A percentile compares a stretch with the other conserved stretches of the same genome.
Evolutionary conservation across 2,113 vertebrate genomes (phyloP).

Genomic region (Zapus hudsonius): DNA sequence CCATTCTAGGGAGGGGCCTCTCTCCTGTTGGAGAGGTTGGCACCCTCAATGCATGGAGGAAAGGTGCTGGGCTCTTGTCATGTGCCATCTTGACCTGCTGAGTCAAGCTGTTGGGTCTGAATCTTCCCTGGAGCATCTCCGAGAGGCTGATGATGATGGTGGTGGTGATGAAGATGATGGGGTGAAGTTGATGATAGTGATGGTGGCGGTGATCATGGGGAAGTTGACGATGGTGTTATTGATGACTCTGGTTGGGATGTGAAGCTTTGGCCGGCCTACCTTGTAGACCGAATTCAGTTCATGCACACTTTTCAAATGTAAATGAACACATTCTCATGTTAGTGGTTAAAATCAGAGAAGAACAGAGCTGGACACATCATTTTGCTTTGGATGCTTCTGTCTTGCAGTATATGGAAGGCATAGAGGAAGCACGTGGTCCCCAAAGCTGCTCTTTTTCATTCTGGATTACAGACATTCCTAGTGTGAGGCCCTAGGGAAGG

Average conservation of each 20-base stretch:
- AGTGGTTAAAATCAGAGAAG: constrained; percentile 1
- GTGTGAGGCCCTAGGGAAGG: not conserved
- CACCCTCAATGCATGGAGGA: not conserved
- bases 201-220: not conserved
- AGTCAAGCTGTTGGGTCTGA: fast-evolving
- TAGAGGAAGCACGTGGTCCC: not conserved
- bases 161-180: fast-evolving
- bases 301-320: not conserved
- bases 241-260: too few relatives aligned
- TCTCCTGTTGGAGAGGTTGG: not conserved
- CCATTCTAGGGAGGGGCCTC: not conserved
- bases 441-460: not conserved
- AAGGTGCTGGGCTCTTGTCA: not conserved
- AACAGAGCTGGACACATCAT: not conserved
- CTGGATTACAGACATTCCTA: not conserved
- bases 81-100: not conserved
- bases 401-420: not conserved
- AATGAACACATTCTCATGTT: not conserved
- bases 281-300: not conserved
- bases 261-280: not conserved
- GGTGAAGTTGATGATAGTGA: fast-evolving
- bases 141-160: not conserved
- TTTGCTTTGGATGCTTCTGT: not conserved
- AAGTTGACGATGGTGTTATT: not conserved
- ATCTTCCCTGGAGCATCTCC: not conserved